Conservation (phyloP, 2,888 invertebrate genomes). For the Autographa pulchrina region DNA sequence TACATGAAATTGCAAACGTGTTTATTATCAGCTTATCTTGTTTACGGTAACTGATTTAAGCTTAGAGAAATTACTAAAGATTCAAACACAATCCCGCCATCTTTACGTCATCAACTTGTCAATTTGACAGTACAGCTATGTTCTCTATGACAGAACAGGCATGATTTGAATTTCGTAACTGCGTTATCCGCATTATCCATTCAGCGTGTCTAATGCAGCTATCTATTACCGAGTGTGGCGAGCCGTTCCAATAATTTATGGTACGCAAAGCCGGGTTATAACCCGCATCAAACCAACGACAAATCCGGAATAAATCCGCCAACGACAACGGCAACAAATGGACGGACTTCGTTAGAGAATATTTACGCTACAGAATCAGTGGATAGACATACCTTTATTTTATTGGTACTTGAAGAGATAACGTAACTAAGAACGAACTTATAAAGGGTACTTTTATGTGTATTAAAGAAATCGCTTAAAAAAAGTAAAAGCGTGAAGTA, state of each 20-base stretch:
- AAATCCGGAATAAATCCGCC: constrained; percentile 47
- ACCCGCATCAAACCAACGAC: constrained; percentile 30
- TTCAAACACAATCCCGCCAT: too few relatives aligned
- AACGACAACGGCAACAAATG: constrained; percentile 33
- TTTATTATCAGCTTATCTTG: too few relatives aligned
- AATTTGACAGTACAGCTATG: not conserved
- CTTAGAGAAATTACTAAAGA: too few relatives aligned
- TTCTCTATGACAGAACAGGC: not conserved
- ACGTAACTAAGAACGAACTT: too few relatives aligned
- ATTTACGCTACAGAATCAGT: not conserved
- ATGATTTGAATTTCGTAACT: constrained; percentile 5
- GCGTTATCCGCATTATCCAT: not conserved
- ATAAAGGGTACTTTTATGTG: too few relatives aligned
- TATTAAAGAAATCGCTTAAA: too few relatives aligned
- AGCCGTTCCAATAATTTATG: constrained; percentile 43
- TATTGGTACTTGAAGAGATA: too few relatives aligned
- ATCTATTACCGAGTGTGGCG: constrained; percentile 33
- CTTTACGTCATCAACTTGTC: not conserved
- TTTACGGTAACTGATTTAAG: too few relatives aligned
- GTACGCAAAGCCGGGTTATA: constrained; percentile 32
- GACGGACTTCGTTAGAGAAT: constrained; percentile 30
- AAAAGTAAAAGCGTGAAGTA: too few relatives aligned
- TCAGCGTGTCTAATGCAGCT: constrained; percentile 17
- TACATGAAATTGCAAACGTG: too few relatives aligned
- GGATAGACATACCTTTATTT: not conserved